A percentile compares a stretch with the other conserved stretches of the same genome.
These are phyloP conservation scores for Actenoides hombroni DNA, from an alignment of 2,113 vertebrate species.

Conservation along the genomic window DNA sequence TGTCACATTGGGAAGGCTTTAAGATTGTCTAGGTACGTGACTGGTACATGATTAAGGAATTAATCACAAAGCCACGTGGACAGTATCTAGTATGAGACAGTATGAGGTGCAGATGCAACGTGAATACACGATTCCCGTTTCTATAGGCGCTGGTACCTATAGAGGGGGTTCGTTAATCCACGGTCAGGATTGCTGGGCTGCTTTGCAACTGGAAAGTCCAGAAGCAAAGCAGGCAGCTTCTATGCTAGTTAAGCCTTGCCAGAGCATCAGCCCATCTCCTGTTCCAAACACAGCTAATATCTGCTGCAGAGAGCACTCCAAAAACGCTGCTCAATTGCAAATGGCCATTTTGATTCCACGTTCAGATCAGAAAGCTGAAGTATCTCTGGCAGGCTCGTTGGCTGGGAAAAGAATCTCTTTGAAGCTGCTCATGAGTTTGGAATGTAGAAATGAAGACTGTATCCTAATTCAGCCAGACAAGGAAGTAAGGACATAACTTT, in stretches of 20 bases:
- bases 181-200: not conserved
- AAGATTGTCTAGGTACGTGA: not conserved
- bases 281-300: not conserved
- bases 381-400: not conserved
- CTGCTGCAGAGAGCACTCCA: not conserved
- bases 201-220: not conserved
- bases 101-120: not conserved
- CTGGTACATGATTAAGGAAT: not conserved
- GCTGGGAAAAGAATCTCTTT: constrained; percentile 32
- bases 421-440: constrained; percentile 56
- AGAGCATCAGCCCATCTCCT: not conserved
- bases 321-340: not conserved
- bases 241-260: not conserved
- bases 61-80: not conserved
- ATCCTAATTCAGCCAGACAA: constrained; percentile 54
- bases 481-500: constrained; percentile 31
- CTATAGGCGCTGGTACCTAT: not conserved
- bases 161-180: not conserved
- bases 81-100: not conserved
- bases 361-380: not conserved
- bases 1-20: rapidly evolving
- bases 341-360: not conserved
- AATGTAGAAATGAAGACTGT: constrained; percentile 44
- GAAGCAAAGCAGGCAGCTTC: not conserved
- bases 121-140: not conserved